Evolutionary conservation across 2,888 invertebrate species (phyloP).

Genomic region (Crocallis elinguaria): DNA sequence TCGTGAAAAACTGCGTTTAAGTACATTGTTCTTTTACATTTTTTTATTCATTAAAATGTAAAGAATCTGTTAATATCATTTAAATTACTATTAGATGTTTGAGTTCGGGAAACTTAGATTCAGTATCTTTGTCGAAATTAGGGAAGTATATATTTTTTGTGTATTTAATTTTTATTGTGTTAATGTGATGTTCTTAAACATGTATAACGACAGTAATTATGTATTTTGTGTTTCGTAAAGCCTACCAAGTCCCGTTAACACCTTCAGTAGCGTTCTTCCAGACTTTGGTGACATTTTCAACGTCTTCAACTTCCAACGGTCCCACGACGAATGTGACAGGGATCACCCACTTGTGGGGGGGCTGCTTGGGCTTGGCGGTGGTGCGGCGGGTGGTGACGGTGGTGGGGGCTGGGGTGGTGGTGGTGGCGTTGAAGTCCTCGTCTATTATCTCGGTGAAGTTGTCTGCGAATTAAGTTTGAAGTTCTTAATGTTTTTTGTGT

Average conservation of each 20-base stretch:
- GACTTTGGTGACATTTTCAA: conserved; percentile 60
- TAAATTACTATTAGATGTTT: no score
- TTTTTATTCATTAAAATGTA: no score
- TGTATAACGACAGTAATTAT: no score
- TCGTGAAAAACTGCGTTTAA: no score
- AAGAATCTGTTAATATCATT: no score
- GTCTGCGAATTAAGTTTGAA: conserved; percentile 49
- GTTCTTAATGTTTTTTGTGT: not conserved
- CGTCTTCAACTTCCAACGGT: conserved; percentile 77
- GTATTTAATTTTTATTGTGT: no score
- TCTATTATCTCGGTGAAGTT: conserved; percentile 78
- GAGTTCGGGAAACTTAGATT: no score
- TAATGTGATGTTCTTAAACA: no score
- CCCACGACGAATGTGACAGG: conserved; percentile 91
- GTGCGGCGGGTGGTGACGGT: conserved; percentile 55
- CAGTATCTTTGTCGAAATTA: no score
- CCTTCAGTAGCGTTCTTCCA: conserved; percentile 63
- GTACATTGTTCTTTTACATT: no score
- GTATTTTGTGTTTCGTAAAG: no score
- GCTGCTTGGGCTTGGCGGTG: conserved; percentile 55
- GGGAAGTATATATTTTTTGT: no score
- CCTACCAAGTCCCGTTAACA: conserved; percentile 72
- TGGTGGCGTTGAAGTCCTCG: conserved; percentile 68
- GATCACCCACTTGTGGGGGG: conserved; percentile 88
- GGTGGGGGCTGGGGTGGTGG: conserved; percentile 55